These are phyloP conservation scores for Helicoverpa armigera DNA, from an alignment of 1,140 invertebrate genomes.

Conservation along the genomic window DNA sequence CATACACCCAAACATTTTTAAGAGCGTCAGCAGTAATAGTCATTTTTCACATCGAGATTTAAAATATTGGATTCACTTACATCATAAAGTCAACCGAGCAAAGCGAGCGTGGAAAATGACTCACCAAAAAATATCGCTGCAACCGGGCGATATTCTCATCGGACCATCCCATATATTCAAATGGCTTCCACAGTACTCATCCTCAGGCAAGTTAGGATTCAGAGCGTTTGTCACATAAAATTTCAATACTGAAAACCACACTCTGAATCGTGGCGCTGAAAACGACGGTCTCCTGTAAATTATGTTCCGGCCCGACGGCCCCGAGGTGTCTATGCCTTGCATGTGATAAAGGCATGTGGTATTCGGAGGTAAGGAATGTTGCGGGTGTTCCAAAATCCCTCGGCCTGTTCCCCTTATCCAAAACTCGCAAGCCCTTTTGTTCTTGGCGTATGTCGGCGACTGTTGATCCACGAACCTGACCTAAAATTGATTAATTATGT, in stretches of 20 bases:
- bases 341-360: slow-evolving; percentile 95
- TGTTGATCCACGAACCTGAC: slow-evolving; percentile 94
- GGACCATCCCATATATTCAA: slow-evolving; percentile 95
- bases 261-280: slow-evolving; percentile 90
- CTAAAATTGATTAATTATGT: slow-evolving; percentile 85
- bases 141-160: slow-evolving; percentile 91
- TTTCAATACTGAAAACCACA: slow-evolving; percentile 95
- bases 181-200: slow-evolving; percentile 92
- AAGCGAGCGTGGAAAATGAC: slow-evolving; percentile 54
- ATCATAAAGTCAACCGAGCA: neutral
- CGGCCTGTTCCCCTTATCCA: slow-evolving; percentile 93
- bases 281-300: slow-evolving; percentile 88
- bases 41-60: neutral
- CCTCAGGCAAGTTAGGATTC: slow-evolving; percentile 87
- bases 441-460: slow-evolving; percentile 92
- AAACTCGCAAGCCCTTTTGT: slow-evolving; percentile 94
- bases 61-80: slow-evolving; percentile 11
- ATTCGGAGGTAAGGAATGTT: slow-evolving; percentile 93
- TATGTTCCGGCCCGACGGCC: slow-evolving; percentile 88
- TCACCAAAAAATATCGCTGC: slow-evolving; percentile 93
- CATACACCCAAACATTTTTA: neutral
- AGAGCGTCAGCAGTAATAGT: neutral
- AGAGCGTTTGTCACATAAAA: slow-evolving; percentile 91
- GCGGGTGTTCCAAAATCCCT: slow-evolving; percentile 92
- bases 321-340: slow-evolving; percentile 88